Conservation (phyloP, 1,140 invertebrate species). For the Drosophila obscura region DNA sequence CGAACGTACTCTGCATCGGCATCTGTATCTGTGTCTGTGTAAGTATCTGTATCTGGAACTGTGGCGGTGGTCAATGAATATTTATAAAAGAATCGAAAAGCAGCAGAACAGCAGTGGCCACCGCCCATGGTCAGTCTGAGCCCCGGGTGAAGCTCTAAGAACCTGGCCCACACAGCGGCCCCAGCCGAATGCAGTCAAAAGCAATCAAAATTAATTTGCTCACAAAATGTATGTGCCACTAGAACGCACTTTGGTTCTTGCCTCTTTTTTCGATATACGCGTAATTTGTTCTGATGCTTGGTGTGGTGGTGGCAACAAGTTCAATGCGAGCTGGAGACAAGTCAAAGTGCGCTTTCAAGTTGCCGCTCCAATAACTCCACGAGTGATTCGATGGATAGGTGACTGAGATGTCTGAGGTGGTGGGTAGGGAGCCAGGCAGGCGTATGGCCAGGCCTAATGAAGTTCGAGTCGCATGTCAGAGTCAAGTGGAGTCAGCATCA, state of each 20-base stretch:
- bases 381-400: neutral
- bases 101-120: slow-evolving; percentile 47
- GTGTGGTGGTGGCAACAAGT: slow-evolving; percentile 65
- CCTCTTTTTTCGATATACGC: slow-evolving; percentile 4
- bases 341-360: slow-evolving; percentile 71
- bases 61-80: slow-evolving; percentile 67
- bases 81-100: slow-evolving; percentile 61
- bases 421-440: slow-evolving; percentile 21
- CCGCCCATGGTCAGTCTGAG: slow-evolving; percentile 62
- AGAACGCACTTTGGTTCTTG: slow-evolving; percentile 57
- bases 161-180: slow-evolving; percentile 56
- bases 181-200: slow-evolving; percentile 52
- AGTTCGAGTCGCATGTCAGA: slow-evolving; percentile 76
- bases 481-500: slow-evolving; percentile 66
- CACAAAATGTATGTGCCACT: slow-evolving; percentile 70
- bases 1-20: slow-evolving; percentile 9
- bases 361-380: slow-evolving; percentile 69
- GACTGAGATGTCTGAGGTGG: neutral
- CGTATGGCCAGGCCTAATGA: slow-evolving; percentile 35
- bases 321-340: slow-evolving; percentile 59
- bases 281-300: slow-evolving; percentile 57
- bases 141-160: slow-evolving; percentile 47
- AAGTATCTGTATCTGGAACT: slow-evolving; percentile 9
- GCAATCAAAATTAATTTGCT: slow-evolving; percentile 81
- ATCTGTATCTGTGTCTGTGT: slow-evolving; percentile 7